Evolutionary conservation across 2,113 vertebrate genomes (phyloP).

Genomic region (Chionomys nivalis): DNA sequence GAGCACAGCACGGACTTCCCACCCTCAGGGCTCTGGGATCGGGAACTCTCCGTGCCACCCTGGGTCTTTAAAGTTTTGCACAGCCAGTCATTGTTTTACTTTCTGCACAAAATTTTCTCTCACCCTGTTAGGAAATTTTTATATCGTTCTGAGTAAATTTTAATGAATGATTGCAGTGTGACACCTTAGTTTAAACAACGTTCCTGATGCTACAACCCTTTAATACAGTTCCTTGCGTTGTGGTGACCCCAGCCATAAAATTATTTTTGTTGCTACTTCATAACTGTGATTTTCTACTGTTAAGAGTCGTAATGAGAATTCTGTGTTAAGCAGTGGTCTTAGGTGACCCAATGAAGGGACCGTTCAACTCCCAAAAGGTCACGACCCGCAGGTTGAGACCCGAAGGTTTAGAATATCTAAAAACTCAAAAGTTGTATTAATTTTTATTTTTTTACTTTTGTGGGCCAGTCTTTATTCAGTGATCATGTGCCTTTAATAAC

Average conservation of each 20-base stretch:
- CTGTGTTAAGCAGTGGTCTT: not conserved
- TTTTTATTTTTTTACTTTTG: constrained; percentile 53
- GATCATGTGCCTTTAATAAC: not conserved
- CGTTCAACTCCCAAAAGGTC: not conserved
- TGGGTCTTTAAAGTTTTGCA: not conserved
- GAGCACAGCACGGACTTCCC: not conserved
- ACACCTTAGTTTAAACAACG: not conserved
- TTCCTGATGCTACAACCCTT: not conserved
- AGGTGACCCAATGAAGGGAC: too few relatives aligned
- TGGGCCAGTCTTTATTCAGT: not conserved
- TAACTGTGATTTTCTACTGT: not conserved
- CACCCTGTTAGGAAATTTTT: not conserved
- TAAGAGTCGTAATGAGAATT: not conserved
- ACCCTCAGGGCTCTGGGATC: not conserved
- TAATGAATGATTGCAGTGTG: not conserved
- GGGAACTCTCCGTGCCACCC: not conserved
- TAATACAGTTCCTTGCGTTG: not conserved
- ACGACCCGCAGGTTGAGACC: not conserved
- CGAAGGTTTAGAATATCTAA: not conserved
- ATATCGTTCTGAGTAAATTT: not conserved
- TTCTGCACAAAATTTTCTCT: constrained; percentile 17
- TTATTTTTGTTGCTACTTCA: not conserved
- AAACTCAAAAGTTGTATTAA: not conserved
- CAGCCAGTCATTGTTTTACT: not conserved
- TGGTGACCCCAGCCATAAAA: not conserved